Evolutionary conservation across 2,797 vertebrate genomes (phyloP).

Genomic region (Rhabdophis nuchalis): DNA sequence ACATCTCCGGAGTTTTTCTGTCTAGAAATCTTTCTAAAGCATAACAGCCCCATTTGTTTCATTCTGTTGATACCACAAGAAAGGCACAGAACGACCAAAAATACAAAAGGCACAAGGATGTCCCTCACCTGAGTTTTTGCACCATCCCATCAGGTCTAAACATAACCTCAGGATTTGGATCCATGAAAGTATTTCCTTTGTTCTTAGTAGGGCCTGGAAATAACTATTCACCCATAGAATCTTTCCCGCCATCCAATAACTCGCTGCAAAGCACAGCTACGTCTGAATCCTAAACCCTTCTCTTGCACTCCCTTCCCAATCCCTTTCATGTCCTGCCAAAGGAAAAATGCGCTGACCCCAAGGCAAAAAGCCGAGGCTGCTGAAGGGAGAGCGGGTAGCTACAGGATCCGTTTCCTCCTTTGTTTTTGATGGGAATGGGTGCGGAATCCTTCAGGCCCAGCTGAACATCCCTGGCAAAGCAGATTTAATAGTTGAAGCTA

Average conservation of each 20-base stretch:
- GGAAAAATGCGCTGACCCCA: neutral
- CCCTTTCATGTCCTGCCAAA: neutral
- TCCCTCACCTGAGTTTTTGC: neutral
- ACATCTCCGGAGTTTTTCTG: neutral
- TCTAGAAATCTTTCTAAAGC: neutral
- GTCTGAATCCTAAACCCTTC: neutral
- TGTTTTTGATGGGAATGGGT: neutral
- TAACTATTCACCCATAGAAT: neutral
- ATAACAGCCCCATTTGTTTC: neutral
- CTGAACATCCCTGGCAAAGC: neutral
- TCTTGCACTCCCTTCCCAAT: neutral
- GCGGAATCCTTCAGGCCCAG: neutral
- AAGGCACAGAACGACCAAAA: neutral
- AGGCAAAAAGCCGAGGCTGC: neutral
- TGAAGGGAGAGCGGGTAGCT: neutral
- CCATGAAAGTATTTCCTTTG: neutral
- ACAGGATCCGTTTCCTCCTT: neutral
- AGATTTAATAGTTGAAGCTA: neutral
- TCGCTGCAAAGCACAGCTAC: neutral
- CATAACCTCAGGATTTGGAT: neutral
- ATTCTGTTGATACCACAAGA: neutral
- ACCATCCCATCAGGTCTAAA: neutral
- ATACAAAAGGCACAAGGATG: neutral
- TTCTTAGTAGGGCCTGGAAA: neutral
- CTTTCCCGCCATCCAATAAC: too few relatives aligned